phyloP scores from a whole-genome alignment of 2,888 invertebrate species.

The Scaptomyza reducta region DNA sequence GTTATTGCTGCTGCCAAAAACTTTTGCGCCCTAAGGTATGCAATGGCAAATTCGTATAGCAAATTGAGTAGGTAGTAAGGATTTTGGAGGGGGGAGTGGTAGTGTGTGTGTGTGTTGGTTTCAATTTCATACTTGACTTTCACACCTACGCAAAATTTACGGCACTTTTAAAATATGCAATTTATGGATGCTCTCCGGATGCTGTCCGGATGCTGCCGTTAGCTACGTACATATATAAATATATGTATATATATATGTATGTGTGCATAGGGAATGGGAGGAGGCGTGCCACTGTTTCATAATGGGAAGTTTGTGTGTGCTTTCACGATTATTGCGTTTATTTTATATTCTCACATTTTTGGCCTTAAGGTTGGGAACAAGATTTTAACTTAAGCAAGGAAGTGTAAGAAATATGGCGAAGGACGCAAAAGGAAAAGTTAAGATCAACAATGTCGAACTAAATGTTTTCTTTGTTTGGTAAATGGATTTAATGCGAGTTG shows the following conservation, averaged over 20 bases:
- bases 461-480: too few relatives aligned
- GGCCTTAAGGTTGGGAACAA: background rate
- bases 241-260: background rate
- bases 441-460: background rate
- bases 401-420: too few relatives aligned
- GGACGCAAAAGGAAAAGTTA: background rate
- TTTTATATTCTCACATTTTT: slow-evolving; percentile 5
- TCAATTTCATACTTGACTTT: slow-evolving; percentile 59
- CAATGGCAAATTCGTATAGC: slow-evolving; percentile 45
- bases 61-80: too few relatives aligned
- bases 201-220: slow-evolving; percentile 19
- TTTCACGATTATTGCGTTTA: slow-evolving; percentile 33
- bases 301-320: slow-evolving; percentile 17
- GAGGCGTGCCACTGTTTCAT: slow-evolving; percentile 24
- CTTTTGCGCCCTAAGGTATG: slow-evolving; percentile 66
- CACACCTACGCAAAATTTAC: slow-evolving; percentile 73
- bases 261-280: background rate
- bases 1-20: slow-evolving; percentile 58
- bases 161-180: slow-evolving; percentile 74
- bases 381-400: background rate
- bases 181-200: slow-evolving; percentile 53
- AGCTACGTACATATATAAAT: background rate
- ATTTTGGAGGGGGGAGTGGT: slow-evolving; percentile 3
- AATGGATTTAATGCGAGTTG: too few relatives aligned
- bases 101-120: slow-evolving; percentile 25